These are phyloP conservation scores for Chlorodrepanis virens DNA, from an alignment of 2,113 vertebrate genomes.

Conservation along the genomic window DNA sequence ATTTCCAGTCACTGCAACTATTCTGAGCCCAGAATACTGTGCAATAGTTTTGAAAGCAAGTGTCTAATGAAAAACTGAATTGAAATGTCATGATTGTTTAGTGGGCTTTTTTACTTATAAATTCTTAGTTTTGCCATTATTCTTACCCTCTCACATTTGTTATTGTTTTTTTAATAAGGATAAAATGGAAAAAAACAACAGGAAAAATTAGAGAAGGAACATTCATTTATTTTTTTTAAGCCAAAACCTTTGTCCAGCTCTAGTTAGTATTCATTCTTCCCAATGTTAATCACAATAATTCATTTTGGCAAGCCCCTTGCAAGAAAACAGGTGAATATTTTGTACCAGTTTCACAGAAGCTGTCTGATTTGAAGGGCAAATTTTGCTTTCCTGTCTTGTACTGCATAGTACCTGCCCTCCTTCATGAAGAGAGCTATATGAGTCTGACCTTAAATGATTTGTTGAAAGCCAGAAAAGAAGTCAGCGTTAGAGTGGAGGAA, in stretches of 20 bases:
- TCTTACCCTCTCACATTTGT: neutral
- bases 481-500: neutral
- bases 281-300: neutral
- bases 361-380: neutral
- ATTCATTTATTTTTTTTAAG: neutral
- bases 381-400: constrained; percentile 5
- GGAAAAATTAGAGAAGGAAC: neutral
- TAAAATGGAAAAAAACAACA: neutral
- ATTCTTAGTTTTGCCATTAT: neutral
- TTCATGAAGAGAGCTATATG: neutral
- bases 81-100: neutral
- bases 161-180: neutral
- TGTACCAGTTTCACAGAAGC: neutral
- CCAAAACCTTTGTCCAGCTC: neutral
- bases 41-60: neutral
- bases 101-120: neutral
- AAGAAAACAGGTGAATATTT: neutral
- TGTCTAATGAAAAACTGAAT: neutral
- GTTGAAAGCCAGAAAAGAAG: constrained; percentile 6
- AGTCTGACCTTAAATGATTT: constrained; percentile 24
- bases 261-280: neutral
- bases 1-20: neutral
- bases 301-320: neutral
- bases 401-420: neutral
- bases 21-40: neutral